Percentiles rank a stretch among this genome's conserved stretches.
Conservation (phyloP, 2,888 invertebrate genomes). For the Blastobasis adustella region DNA sequence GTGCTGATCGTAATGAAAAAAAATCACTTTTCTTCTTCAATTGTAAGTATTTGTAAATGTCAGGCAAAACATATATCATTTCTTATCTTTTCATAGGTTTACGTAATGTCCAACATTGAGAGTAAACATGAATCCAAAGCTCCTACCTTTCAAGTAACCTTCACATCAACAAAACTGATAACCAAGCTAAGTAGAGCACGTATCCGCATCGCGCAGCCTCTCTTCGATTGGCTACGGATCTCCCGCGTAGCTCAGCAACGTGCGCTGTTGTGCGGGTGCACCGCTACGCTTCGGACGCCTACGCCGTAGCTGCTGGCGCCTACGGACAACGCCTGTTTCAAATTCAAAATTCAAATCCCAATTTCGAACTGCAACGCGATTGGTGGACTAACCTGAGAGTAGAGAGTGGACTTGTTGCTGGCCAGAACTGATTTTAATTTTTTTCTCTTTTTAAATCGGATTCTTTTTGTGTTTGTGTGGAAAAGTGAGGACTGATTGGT, state of each 20-base stretch:
- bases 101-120: no score
- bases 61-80: no score
- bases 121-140: no score
- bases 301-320: conserved; percentile 39
- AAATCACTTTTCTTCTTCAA: no score
- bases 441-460: neutral
- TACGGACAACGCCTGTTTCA: conserved; percentile 41
- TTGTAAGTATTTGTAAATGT: no score
- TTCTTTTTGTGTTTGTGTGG: conserved; percentile 11
- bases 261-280: conserved; percentile 66
- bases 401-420: neutral
- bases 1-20: no score
- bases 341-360: conserved; percentile 14
- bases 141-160: no score
- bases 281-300: conserved; percentile 66
- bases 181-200: conserved; percentile 39
- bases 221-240: conserved; percentile 70
- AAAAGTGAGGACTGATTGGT: conserved; percentile 10
- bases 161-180: no score
- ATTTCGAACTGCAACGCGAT: neutral
- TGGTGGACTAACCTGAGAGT: neutral
- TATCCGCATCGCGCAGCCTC: conserved; percentile 53
- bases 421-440: neutral
- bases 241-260: conserved; percentile 72
- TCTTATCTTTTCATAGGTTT: no score